Conservation (phyloP, 2,888 invertebrate genomes). For the Hydropsyche betteni region DNA sequence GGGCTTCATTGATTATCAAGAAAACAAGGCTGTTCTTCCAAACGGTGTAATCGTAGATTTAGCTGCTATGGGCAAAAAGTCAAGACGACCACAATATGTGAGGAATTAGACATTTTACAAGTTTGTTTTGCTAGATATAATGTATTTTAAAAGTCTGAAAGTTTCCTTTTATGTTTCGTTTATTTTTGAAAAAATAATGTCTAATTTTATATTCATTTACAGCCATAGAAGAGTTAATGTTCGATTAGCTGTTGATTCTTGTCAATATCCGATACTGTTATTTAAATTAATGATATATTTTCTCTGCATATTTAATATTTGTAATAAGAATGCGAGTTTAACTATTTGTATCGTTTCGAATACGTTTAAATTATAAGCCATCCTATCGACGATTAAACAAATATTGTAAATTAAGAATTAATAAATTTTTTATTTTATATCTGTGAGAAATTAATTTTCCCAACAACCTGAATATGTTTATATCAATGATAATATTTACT, state of each 20-base stretch:
- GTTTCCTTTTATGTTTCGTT: constrained; percentile 1
- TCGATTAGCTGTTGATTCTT: constrained; percentile 11
- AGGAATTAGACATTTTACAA: constrained; percentile 30
- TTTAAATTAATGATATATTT: no score
- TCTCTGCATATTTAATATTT: not conserved
- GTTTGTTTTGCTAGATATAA: not conserved
- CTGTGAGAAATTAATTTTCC: not conserved
- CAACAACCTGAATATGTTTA: no score
- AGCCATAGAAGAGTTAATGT: constrained; percentile 8
- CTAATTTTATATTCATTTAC: constrained; percentile 2
- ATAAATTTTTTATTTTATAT: constrained; percentile 5
- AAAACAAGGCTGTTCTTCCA: constrained; percentile 76
- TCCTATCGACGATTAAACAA: constrained; percentile 35
- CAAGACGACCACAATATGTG: constrained; percentile 66
- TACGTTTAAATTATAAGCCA: constrained; percentile 32
- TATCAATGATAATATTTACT: no score
- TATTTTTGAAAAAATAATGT: not conserved
- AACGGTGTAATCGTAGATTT: constrained; percentile 78
- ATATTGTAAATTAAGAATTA: constrained; percentile 33
- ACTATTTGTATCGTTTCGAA: no score
- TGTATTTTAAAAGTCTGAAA: constrained; percentile 11
- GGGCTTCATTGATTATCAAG: constrained; percentile 78
- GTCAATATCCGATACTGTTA: not conserved
- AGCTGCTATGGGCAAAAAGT: constrained; percentile 75
- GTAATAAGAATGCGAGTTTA: constrained; percentile 2